Evolutionary conservation across 2,113 vertebrate species (phyloP).

Genomic region (Tragulus kanchil): DNA sequence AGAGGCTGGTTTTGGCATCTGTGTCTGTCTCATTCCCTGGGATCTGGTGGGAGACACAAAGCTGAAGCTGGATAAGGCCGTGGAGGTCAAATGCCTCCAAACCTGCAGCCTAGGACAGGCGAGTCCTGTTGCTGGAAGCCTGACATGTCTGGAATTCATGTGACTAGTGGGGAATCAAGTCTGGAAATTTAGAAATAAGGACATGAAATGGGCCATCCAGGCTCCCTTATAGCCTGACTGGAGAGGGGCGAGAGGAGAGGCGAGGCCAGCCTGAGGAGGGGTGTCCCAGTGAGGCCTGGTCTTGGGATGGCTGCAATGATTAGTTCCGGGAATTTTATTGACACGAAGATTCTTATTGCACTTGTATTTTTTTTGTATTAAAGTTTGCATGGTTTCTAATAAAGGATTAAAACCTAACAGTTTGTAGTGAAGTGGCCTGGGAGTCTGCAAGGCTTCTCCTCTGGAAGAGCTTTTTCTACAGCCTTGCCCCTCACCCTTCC

Average conservation of each 20-base stretch:
- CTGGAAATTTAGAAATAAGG: constrained; percentile 65
- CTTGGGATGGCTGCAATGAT: constrained; percentile 63
- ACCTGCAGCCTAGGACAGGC: background rate
- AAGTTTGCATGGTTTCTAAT: constrained; percentile 94
- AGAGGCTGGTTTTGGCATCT: constrained; percentile 60
- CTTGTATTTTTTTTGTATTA: constrained; percentile 92
- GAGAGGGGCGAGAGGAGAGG: background rate
- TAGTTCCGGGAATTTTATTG: constrained; percentile 84
- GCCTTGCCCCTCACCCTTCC: background rate
- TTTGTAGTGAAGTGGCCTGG: constrained; percentile 86
- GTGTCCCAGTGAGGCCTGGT: background rate
- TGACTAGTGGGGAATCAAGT: constrained; percentile 62
- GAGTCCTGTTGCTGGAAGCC: background rate
- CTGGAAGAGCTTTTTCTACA: constrained; percentile 56
- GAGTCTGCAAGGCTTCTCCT: constrained; percentile 78
- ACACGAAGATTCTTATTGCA: constrained; percentile 88
- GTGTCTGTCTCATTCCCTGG: constrained; percentile 62
- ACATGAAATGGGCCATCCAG: background rate
- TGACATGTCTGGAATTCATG: background rate
- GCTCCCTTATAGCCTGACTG: background rate
- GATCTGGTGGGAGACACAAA: background rate
- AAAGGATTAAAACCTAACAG: constrained; percentile 90
- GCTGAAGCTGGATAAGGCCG: background rate
- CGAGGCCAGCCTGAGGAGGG: background rate
- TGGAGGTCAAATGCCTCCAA: background rate